Evolutionary conservation across 2,113 vertebrate genomes (phyloP).

Genomic region (Hippocampus comes): DNA sequence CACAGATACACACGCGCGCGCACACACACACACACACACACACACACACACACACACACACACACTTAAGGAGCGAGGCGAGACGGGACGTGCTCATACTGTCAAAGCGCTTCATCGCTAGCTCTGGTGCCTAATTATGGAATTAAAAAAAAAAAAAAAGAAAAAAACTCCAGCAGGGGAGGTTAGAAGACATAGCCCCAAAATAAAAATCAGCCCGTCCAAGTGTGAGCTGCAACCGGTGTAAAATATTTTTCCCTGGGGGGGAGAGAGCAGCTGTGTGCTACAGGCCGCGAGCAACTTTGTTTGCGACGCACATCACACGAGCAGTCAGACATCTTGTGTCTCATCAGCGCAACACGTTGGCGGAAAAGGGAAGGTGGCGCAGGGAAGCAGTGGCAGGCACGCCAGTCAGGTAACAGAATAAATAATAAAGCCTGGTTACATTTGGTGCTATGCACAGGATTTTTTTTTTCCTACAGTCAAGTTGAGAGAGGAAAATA

Average conservation of each 20-base stretch:
- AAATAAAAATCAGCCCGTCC: slow-evolving; percentile 61
- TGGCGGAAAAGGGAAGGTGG: slow-evolving; percentile 35
- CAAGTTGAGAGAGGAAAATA: background rate
- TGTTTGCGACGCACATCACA: slow-evolving; percentile 46
- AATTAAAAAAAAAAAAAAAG: slow-evolving; percentile 52
- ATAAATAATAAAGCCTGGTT: background rate
- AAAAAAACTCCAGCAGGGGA: slow-evolving; percentile 38
- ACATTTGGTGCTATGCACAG: background rate
- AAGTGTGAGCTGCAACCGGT: slow-evolving; percentile 53
- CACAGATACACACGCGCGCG: slow-evolving; percentile 40
- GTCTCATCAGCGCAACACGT: slow-evolving; percentile 48
- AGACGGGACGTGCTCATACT: slow-evolving; percentile 68
- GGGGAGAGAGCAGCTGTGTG: slow-evolving; percentile 41
- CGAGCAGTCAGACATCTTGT: slow-evolving; percentile 54
- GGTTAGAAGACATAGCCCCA: slow-evolving; percentile 31
- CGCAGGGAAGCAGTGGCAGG: slow-evolving; percentile 37
- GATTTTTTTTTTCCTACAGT: background rate
- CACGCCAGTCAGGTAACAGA: background rate
- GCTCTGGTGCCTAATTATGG: slow-evolving; percentile 63
- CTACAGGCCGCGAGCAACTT: slow-evolving; percentile 38
- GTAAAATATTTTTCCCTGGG: slow-evolving; percentile 58
- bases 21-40: slow-evolving; percentile 36
- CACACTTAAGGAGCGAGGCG: slow-evolving; percentile 48
- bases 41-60: slow-evolving; percentile 40
- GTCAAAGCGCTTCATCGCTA: slow-evolving; percentile 62